Conservation (phyloP, 92 coral and sea anemone species). For the Meandrina meandrites region DNA sequence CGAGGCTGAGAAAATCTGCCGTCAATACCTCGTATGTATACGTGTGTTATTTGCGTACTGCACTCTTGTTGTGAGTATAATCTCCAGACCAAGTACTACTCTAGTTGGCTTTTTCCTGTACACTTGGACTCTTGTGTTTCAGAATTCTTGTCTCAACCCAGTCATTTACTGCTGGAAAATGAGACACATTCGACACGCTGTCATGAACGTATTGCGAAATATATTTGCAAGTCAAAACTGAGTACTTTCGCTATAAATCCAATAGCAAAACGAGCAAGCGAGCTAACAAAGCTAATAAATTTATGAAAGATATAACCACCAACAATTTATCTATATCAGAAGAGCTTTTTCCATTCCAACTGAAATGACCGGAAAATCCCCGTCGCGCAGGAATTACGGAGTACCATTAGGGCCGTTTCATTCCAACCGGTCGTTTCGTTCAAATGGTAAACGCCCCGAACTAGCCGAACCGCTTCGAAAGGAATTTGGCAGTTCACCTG, state of each 20-base stretch:
- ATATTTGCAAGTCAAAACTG: not conserved
- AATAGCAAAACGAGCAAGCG: too few species aligned
- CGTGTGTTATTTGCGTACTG: slow-evolving; percentile 2
- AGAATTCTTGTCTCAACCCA: slow-evolving; percentile 11
- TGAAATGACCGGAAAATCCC: too few species aligned
- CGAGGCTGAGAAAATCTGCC: not conserved
- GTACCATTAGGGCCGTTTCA: too few species aligned
- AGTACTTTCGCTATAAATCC: not conserved
- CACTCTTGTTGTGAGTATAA: not conserved
- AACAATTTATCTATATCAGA: too few species aligned
- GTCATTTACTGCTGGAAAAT: slow-evolving; percentile 16
- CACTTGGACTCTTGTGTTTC: not conserved
- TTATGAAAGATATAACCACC: too few species aligned
- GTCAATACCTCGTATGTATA: not conserved
- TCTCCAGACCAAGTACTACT: not conserved
- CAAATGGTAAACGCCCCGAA: too few species aligned
- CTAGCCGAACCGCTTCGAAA: too few species aligned
- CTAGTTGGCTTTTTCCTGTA: not conserved
- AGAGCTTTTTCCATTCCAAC: too few species aligned
- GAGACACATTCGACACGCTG: slow-evolving; percentile 11
- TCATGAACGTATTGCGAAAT: not conserved
- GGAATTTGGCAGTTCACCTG: too few species aligned
- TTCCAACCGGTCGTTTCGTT: too few species aligned
- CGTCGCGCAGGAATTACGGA: too few species aligned
- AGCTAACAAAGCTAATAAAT: too few species aligned